phyloP scores from a whole-genome alignment of 2,888 invertebrate species.

The Trichopoda pennipes region DNA sequence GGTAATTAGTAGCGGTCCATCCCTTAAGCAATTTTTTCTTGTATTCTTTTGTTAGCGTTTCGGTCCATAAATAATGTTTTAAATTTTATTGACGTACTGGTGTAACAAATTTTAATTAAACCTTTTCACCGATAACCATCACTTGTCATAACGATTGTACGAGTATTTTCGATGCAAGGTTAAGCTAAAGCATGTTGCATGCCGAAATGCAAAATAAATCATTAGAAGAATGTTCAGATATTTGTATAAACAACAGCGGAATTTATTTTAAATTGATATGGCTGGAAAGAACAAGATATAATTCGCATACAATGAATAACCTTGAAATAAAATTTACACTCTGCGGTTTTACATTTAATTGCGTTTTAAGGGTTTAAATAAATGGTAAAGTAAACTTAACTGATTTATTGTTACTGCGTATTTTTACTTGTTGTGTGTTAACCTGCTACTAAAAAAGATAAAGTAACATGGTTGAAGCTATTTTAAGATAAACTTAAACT shows the following conservation, averaged over 20 bases:
- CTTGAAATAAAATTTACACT: no score
- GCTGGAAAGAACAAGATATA: not conserved
- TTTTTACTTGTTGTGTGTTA: constrained; percentile 4
- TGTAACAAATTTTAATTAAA: constrained; percentile 62
- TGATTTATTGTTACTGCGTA: no score
- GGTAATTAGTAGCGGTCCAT: constrained; percentile 53
- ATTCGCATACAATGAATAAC: no score
- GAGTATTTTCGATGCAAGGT: not conserved
- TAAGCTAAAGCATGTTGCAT: not conserved
- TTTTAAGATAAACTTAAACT: constrained; percentile 45
- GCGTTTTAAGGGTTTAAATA: no score
- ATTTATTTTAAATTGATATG: not conserved
- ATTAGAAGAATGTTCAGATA: not conserved
- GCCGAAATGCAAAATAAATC: not conserved
- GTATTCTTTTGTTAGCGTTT: constrained; percentile 14
- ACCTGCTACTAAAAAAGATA: not conserved
- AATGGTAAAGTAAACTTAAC: no score
- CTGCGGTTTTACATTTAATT: no score
- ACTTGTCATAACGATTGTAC: constrained; percentile 38
- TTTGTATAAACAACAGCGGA: not conserved
- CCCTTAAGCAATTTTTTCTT: constrained; percentile 28
- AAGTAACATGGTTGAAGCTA: constrained; percentile 18
- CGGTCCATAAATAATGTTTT: constrained; percentile 39
- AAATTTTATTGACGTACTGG: constrained; percentile 51
- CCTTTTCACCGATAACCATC: constrained; percentile 57